These are phyloP conservation scores for Mobula hypostoma DNA, from an alignment of 2,113 vertebrate genomes.

Conservation along the genomic window DNA sequence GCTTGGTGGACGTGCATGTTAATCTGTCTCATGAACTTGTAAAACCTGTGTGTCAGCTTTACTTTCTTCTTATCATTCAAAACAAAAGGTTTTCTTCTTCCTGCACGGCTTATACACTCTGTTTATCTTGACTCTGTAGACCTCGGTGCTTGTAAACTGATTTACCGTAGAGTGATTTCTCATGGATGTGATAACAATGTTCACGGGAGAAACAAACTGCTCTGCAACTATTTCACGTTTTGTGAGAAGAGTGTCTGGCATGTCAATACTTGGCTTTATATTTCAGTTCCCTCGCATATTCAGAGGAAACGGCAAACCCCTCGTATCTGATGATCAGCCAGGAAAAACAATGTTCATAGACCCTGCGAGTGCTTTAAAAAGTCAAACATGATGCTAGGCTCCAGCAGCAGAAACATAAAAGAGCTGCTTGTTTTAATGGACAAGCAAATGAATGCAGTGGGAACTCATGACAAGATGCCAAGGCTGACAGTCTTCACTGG, in stretches of 20 bases:
- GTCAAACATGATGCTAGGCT: neutral
- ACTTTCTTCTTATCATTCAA: too few species aligned
- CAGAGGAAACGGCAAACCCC: neutral
- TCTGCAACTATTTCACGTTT: neutral
- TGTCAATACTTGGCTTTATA: neutral
- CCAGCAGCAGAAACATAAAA: neutral
- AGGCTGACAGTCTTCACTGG: neutral
- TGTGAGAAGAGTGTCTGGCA: neutral
- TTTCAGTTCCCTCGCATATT: neutral
- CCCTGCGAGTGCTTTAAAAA: neutral
- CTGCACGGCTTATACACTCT: too few species aligned
- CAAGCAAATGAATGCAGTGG: neutral
- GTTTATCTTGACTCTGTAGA: neutral
- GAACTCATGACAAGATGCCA: neutral
- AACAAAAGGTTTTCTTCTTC: too few species aligned
- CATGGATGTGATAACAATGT: neutral
- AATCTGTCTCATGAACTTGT: too few species aligned
- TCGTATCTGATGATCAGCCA: neutral
- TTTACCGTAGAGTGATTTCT: neutral
- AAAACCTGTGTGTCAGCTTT: too few species aligned
- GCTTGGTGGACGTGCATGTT: too few species aligned
- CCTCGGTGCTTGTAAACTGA: neutral
- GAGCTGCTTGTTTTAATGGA: neutral
- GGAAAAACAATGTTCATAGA: neutral
- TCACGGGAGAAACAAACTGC: neutral